phyloP scores from a whole-genome alignment of 1,140 invertebrate genomes.

The Chrysomallon squamiferum region DNA sequence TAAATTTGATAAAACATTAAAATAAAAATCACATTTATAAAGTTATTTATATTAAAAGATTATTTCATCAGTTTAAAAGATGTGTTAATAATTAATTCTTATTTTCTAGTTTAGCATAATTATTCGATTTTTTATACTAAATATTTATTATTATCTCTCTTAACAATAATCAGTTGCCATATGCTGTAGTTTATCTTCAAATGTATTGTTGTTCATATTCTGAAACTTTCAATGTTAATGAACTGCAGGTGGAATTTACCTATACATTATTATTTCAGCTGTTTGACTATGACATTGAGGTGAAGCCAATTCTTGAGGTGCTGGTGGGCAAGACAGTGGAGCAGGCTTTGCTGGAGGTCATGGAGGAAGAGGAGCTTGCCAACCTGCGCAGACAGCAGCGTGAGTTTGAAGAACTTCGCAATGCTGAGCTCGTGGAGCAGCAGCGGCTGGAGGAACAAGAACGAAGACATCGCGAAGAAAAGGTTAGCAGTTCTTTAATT shows the following conservation, averaged over 20 bases:
- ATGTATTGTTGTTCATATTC: too few relatives aligned
- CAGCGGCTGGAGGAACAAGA: slow-evolving; percentile 78
- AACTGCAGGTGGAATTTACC: slow-evolving; percentile 7
- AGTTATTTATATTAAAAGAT: too few relatives aligned
- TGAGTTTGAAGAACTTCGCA: slow-evolving; percentile 75
- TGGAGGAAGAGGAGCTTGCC: slow-evolving; percentile 68
- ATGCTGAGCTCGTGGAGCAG: slow-evolving; percentile 79
- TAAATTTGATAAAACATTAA: too few relatives aligned
- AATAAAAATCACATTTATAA: too few relatives aligned
- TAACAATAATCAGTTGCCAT: too few relatives aligned
- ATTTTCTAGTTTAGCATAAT: too few relatives aligned
- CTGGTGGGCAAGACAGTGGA: slow-evolving; percentile 87
- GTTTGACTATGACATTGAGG: slow-evolving; percentile 85
- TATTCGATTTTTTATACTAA: too few relatives aligned
- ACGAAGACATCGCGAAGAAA: slow-evolving; percentile 70
- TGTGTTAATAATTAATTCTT: too few relatives aligned
- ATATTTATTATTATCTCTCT: too few relatives aligned
- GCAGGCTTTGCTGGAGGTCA: slow-evolving; percentile 80
- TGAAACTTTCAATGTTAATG: too few relatives aligned
- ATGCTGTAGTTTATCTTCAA: too few relatives aligned
- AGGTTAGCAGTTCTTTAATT: slow-evolving; percentile 57
- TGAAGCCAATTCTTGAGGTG: slow-evolving; percentile 84
- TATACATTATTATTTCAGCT: slow-evolving; percentile 62
- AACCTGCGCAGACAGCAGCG: slow-evolving; percentile 79
- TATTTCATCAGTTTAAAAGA: too few relatives aligned